These are phyloP conservation scores for Anoplophora glabripennis DNA, from an alignment of 1,140 invertebrate genomes.

Conservation along the genomic window DNA sequence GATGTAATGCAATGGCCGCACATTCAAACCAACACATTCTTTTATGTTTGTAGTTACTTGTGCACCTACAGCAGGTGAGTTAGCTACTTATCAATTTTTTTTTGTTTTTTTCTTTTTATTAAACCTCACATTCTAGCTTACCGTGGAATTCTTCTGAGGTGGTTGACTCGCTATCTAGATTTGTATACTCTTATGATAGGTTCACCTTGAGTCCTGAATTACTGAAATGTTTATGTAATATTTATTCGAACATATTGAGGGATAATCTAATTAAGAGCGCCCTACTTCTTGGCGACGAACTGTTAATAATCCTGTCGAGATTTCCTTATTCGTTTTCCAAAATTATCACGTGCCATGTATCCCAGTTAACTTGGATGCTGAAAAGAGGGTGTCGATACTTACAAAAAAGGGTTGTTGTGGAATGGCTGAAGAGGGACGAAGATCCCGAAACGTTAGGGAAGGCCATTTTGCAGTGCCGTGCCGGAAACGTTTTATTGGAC, in stretches of 20 bases:
- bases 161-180: neutral
- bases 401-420: neutral
- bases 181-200: neutral
- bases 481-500: neutral
- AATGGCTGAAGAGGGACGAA: neutral
- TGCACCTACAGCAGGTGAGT: conserved; percentile 8
- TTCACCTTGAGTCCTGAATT: neutral
- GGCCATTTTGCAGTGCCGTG: neutral
- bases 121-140: neutral
- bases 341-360: neutral
- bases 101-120: neutral
- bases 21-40: neutral
- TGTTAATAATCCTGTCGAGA: neutral
- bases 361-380: conserved; percentile 4
- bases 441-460: neutral
- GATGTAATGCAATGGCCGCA: conserved; percentile 2
- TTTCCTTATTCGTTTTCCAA: neutral
- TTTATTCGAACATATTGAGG: neutral
- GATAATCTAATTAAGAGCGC: neutral
- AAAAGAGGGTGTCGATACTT: neutral
- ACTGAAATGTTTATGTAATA: neutral
- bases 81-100: no score
- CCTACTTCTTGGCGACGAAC: conserved; percentile 1
- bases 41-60: conserved; percentile 1
- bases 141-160: neutral